Conservation (phyloP, 2,113 vertebrate genomes). For the Meleagris gallopavo region DNA sequence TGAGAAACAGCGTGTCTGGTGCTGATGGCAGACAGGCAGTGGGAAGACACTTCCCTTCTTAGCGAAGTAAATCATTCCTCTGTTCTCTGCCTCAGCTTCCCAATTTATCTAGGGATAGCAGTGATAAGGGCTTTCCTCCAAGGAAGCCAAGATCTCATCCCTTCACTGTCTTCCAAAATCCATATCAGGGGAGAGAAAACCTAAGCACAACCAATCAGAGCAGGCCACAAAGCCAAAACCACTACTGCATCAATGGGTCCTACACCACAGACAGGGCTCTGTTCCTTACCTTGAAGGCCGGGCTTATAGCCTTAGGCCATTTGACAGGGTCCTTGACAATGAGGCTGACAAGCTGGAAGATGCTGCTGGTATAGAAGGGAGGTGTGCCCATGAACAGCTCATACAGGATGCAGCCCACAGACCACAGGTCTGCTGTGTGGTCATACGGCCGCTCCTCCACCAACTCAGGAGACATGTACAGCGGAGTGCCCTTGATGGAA, state of each 20-base stretch:
- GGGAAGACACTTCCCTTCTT: not conserved
- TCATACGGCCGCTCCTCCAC: conserved; percentile 94
- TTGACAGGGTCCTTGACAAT: conserved; percentile 89
- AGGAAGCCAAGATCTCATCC: not conserved
- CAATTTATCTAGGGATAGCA: not conserved
- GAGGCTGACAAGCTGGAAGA: conserved; percentile 93
- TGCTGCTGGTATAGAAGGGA: conserved; percentile 95
- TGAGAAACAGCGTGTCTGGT: not conserved
- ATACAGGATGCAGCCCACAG: conserved; percentile 95
- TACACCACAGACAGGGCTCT: not conserved
- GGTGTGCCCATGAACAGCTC: conserved; percentile 93
- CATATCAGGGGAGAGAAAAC: not conserved
- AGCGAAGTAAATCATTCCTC: not conserved
- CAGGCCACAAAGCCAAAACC: not conserved
- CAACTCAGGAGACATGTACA: conserved; percentile 97
- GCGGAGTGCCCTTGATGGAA: conserved; percentile 95
- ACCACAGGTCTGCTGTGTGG: conserved; percentile 95
- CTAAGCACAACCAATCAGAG: not conserved
- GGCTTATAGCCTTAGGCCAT: conserved; percentile 89
- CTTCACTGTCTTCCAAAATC: not conserved
- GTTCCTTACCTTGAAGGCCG: conserved; percentile 84
- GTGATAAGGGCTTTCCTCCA: not conserved
- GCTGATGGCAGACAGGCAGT: rapidly evolving
- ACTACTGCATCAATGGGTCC: not conserved
- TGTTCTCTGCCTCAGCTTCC: not conserved